Conservation (phyloP, 2,888 invertebrate species). For the Andrena trimmerana region DNA sequence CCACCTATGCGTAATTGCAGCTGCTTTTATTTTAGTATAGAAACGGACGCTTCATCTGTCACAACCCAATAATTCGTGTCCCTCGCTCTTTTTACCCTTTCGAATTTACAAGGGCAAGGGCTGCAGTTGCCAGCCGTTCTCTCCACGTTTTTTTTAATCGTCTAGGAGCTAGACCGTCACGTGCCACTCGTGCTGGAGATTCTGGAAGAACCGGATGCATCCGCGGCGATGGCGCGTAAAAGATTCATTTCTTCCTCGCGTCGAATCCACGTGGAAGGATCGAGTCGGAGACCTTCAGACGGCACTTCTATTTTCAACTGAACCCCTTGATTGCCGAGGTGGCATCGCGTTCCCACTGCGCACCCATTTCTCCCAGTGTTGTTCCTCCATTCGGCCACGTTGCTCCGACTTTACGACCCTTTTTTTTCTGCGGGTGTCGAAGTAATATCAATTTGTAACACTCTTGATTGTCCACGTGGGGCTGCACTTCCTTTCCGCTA, state of each 20-base stretch:
- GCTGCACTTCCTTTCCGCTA: background rate
- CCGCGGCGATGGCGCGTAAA: slow-evolving; percentile 67
- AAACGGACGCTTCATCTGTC: slow-evolving; percentile 13
- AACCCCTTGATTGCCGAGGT: slow-evolving; percentile 34
- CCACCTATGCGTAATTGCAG: background rate
- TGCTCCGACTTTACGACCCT: background rate
- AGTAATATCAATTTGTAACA: slow-evolving; percentile 41
- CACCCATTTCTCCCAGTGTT: slow-evolving; percentile 2
- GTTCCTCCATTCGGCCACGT: background rate
- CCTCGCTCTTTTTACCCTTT: slow-evolving; percentile 42
- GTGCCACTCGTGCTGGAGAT: slow-evolving; percentile 54
- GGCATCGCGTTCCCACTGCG: background rate
- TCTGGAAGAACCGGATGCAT: slow-evolving; percentile 71
- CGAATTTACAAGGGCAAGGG: slow-evolving; percentile 11
- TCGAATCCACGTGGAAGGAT: slow-evolving; percentile 46
- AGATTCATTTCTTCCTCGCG: slow-evolving; percentile 71
- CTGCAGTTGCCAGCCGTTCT: slow-evolving; percentile 33
- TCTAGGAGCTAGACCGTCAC: slow-evolving; percentile 60
- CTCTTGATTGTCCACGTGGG: background rate
- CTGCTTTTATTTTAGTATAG: background rate
- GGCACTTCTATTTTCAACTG: slow-evolving; percentile 42
- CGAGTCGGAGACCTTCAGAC: slow-evolving; percentile 25
- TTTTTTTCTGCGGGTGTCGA: slow-evolving; percentile 5
- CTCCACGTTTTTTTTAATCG: slow-evolving; percentile 24
- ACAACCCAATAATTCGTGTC: slow-evolving; percentile 16